Percentiles rank a stretch among this genome's conserved stretches.
Evolutionary conservation across 2,113 vertebrate genomes (phyloP).

Genomic region (Neolamprologus sp.): DNA sequence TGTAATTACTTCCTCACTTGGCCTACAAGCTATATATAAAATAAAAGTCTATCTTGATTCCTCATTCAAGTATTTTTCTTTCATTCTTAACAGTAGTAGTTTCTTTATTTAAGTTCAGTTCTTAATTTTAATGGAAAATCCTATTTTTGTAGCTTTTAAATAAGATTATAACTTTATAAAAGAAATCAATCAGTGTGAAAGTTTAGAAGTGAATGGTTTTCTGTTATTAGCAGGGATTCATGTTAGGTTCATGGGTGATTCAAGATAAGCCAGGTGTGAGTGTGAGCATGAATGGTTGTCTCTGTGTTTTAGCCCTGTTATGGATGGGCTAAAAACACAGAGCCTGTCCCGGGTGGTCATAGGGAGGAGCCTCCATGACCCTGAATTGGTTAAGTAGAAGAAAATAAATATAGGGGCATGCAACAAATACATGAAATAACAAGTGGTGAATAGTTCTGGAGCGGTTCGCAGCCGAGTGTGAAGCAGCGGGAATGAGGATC

Average conservation of each 20-base stretch:
- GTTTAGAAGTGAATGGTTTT: not conserved
- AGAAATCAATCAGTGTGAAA: not conserved
- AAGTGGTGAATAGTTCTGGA: not conserved
- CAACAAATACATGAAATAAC: not conserved
- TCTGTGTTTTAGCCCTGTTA: not conserved
- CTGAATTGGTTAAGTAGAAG: not conserved
- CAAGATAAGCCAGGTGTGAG: not conserved
- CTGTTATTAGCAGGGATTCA: not conserved
- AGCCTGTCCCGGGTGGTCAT: not conserved
- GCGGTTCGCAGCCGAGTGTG: too few relatives aligned
- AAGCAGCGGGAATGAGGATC: too few relatives aligned
- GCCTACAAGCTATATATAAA: not conserved
- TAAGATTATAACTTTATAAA: not conserved
- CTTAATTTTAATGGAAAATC: not conserved
- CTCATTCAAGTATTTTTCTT: not conserved
- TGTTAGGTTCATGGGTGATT: not conserved
- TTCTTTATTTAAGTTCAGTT: not conserved
- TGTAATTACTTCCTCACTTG: not conserved
- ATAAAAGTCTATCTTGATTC: not conserved
- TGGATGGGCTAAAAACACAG: not conserved
- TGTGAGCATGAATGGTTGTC: not conserved
- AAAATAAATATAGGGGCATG: not conserved
- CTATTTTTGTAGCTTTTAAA: not conserved
- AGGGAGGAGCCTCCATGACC: not conserved
- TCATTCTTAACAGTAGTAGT: not conserved